Evolutionary conservation across 2,888 invertebrate genomes (phyloP).

Genomic region (Disparrhopalites patrizii): DNA sequence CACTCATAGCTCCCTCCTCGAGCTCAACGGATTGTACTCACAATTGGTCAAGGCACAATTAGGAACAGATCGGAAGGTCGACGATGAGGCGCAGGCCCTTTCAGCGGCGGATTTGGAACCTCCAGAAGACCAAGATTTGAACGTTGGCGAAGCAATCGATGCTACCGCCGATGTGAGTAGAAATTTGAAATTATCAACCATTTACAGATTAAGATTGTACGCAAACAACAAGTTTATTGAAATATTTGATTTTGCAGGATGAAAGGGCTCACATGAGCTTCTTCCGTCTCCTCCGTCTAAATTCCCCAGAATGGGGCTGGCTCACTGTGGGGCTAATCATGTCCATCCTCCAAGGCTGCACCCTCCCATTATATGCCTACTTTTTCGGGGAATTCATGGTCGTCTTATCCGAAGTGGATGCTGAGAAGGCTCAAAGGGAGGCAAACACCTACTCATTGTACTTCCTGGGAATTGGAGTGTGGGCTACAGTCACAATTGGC

Average conservation of each 20-base stretch:
- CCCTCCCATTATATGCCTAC: slow-evolving; percentile 70
- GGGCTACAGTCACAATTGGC: slow-evolving; percentile 49
- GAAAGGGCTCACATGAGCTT: slow-evolving; percentile 48
- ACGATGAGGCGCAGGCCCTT: no score
- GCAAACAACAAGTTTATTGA: no score
- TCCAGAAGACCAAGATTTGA: not conserved
- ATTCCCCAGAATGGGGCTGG: slow-evolving; percentile 66
- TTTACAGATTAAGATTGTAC: no score
- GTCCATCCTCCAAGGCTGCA: slow-evolving; percentile 64
- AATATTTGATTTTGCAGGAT: no score
- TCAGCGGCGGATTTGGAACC: not conserved
- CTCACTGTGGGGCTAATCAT: slow-evolving; percentile 62
- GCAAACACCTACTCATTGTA: slow-evolving; percentile 48
- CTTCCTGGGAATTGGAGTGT: slow-evolving; percentile 50
- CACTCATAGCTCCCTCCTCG: slow-evolving; percentile 68
- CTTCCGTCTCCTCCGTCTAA: slow-evolving; percentile 62
- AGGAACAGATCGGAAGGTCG: no score
- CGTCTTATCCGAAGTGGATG: slow-evolving; percentile 51
- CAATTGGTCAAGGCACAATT: slow-evolving; percentile 64
- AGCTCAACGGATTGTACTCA: slow-evolving; percentile 62
- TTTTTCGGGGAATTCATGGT: slow-evolving; percentile 75
- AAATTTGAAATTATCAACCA: no score
- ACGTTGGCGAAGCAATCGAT: no score
- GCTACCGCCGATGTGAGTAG: no score
- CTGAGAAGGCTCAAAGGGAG: slow-evolving; percentile 43